A percentile compares a stretch with the other conserved stretches of the same genome.
Evolutionary conservation across 1,140 invertebrate species (phyloP).

Genomic region (Drosophila pallidifrons): DNA sequence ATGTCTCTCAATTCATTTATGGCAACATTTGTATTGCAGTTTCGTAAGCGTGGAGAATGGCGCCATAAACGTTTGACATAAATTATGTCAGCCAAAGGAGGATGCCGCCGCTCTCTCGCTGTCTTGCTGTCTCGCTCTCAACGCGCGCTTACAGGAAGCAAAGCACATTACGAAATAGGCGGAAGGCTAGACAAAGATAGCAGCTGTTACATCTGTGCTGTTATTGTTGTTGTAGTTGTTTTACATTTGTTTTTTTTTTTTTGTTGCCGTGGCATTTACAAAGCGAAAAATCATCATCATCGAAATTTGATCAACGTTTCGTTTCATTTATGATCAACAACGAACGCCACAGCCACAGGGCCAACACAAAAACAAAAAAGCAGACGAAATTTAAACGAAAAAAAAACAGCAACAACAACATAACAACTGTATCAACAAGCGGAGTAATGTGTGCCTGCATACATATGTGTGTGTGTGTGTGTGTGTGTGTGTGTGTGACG

Average conservation of each 20-base stretch:
- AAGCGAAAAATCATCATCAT: constrained; percentile 24
- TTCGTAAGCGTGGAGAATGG: constrained; percentile 26
- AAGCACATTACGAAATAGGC: constrained; percentile 45
- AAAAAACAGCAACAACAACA: background rate
- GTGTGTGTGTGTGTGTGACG: background rate
- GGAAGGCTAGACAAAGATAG: constrained; percentile 37
- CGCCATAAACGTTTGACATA: constrained; percentile 33
- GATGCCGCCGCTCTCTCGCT: constrained; percentile 13
- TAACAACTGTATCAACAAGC: constrained; percentile 51
- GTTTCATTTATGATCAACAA: constrained; percentile 29
- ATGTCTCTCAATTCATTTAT: constrained; percentile 21
- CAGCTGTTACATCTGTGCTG: constrained; percentile 19
- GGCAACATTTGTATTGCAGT: background rate
- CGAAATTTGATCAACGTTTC: constrained; percentile 47
- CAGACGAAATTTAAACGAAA: constrained; percentile 1
- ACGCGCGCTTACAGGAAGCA: constrained; percentile 27
- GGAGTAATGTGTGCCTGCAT: background rate
- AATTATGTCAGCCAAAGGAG: constrained; percentile 30
- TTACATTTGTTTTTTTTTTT: background rate
- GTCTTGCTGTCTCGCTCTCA: too few species aligned
- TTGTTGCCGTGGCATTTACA: constrained; percentile 42
- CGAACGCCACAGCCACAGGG: constrained; percentile 31
- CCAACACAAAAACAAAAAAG: background rate
- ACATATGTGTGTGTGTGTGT: background rate
- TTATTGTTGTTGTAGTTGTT: constrained; percentile 4